phyloP scores from a whole-genome alignment of 1,140 invertebrate genomes.

The Macrocentrus cingulum region DNA sequence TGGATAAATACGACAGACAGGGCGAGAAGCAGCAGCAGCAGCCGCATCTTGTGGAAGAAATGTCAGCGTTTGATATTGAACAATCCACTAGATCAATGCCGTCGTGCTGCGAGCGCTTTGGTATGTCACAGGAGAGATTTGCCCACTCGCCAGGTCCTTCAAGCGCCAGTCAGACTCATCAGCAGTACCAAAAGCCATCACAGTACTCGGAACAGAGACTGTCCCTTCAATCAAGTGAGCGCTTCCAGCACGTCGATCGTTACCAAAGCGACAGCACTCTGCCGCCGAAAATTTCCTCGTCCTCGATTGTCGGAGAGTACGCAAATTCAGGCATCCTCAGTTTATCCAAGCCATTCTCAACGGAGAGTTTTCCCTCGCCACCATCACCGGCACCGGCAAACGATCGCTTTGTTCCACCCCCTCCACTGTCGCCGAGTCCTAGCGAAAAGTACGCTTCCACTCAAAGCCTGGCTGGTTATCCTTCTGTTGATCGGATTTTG shows the following conservation, averaged over 20 bases:
- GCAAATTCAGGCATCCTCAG: conserved; percentile 35
- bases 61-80: conserved; percentile 1
- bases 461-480: conserved; percentile 49
- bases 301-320: conserved; percentile 32
- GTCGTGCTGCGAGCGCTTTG: conserved; percentile 23
- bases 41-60: conserved; percentile 18
- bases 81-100: conserved; percentile 18
- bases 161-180: conserved; percentile 18
- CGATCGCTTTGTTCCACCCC: conserved; percentile 54
- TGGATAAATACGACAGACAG: conserved; percentile 29
- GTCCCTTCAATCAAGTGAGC: conserved; percentile 27
- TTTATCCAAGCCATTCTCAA: conserved; percentile 40
- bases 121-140: conserved; percentile 34
- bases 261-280: conserved; percentile 20
- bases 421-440: conserved; percentile 49
- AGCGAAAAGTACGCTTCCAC: conserved; percentile 54
- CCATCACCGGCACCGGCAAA: conserved; percentile 54
- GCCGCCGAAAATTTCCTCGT: conserved; percentile 22
- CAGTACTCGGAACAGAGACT: conserved; percentile 35
- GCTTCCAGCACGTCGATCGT: conserved; percentile 32
- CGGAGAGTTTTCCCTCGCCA: conserved; percentile 54
- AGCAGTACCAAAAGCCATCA: conserved; percentile 29
- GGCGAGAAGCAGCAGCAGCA: conserved; percentile 25
- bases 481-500: conserved; percentile 44
- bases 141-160: conserved; percentile 28